Evolutionary conservation across 37 sponge, comb jelly and placozoan genomes (phyloP), one percentile per base, ranked within the genome.

Genomic region (Diacarnus erythraeanus): DNA sequence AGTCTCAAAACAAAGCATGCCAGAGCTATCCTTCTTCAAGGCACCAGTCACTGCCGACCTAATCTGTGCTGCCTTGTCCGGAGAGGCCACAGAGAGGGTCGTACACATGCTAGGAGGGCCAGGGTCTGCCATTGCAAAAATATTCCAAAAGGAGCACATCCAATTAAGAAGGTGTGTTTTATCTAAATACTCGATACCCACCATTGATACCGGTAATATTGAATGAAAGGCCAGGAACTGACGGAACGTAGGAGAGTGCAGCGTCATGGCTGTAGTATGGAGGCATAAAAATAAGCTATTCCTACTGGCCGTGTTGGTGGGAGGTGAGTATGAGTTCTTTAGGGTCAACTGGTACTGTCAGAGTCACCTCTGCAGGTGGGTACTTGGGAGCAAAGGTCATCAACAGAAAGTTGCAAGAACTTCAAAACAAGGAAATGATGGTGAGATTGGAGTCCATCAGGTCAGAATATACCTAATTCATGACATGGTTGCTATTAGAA

Each of bases 41-140:
- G 89, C 89, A 3, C 89, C 89, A 12, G 89, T 88, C 20, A 83
- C 89, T 1, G 84, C 83, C 1, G 83, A 88, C 8, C 89, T 78
- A 43, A 88, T 88, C 63, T 77, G 84, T 22, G 75, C 79, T 2
- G 89, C 89, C 41, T 77, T 88, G 67, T 83, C 84, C 21, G 89
- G 89, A 15, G 89, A 57, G 1, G 72, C 79, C 42, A 36, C 35
- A 20, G 89, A 88, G 39, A 88, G 78, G 27, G 86, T 86, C n/a
- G 8, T 8, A 63, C 30, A 25, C 30, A 63, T 63, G 6, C 31
- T 63, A 63, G 6, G 12, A 47, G 51, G 51, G 51, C 6, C 51
- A 47, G 64, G 57, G 18, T 21, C 57, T 21, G 57, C 57, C 15
- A 21, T 56, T 20, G 57, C 18, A 21, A 56, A 56, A 15, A 56